Evolutionary conservation across 2,113 vertebrate genomes (phyloP).

Genomic region (Glareola pratincola): DNA sequence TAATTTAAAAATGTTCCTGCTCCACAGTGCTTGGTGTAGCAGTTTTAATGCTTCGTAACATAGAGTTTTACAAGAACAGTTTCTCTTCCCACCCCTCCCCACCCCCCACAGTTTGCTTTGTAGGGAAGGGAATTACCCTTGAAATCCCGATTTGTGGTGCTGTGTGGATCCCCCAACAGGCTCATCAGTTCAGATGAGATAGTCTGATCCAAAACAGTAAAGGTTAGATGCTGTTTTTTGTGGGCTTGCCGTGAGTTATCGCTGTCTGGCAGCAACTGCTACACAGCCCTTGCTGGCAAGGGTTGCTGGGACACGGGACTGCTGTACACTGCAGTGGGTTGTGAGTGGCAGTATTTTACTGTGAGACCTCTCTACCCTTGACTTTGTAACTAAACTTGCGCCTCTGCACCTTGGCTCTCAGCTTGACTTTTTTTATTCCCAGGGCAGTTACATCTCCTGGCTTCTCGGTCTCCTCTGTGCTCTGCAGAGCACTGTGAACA

Average conservation of each 20-base stretch:
- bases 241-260: not conserved
- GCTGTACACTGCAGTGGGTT: not conserved
- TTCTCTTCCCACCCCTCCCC: not conserved
- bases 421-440: not conserved
- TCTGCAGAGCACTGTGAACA: not conserved
- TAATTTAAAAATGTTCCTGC: not conserved
- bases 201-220: not conserved
- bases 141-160: not conserved
- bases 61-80: not conserved
- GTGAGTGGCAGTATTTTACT: not conserved
- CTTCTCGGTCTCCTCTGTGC: not conserved
- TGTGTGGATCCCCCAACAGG: not conserved
- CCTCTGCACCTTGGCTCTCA: not conserved
- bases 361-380: not conserved
- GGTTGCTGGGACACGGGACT: accelerated
- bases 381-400: not conserved
- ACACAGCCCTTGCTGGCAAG: not conserved
- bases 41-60: not conserved
- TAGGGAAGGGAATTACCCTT: not conserved
- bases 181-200: not conserved
- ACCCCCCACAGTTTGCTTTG: not conserved
- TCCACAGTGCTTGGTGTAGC: not conserved
- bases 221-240: not conserved
- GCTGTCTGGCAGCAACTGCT: not conserved
- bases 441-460: not conserved